phyloP scores from a whole-genome alignment of 2,888 invertebrate genomes.

The Protophormia terraenovae region DNA sequence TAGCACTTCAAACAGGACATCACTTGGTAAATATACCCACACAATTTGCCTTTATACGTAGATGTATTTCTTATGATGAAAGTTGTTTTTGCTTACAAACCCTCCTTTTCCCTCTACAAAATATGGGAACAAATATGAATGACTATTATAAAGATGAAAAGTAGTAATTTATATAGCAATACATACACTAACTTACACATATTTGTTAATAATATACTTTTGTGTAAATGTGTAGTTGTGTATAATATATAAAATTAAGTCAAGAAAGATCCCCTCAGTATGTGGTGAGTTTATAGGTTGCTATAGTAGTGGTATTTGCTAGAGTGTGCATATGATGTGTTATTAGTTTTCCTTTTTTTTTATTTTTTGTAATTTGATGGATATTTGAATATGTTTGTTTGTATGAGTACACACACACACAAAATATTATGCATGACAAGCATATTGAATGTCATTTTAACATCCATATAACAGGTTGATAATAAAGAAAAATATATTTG shows the following conservation, averaged over 20 bases:
- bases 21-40: not conserved
- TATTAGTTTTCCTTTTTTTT: conserved; percentile 64
- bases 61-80: no score
- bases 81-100: no score
- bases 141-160: conserved; percentile 56
- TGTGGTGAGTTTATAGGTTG: conserved; percentile 2
- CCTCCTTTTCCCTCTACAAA: not conserved
- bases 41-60: no score
- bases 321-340: conserved; percentile 43
- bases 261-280: conserved; percentile 51
- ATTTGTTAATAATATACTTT: no score
- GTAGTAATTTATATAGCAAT: conserved; percentile 45
- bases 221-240: not conserved
- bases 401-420: not conserved
- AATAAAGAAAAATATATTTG: conserved; percentile 23
- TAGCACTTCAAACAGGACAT: conserved; percentile 60
- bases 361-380: conserved; percentile 1
- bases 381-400: not conserved
- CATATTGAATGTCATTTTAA: conserved; percentile 55
- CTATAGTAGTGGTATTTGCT: not conserved
- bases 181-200: not conserved
- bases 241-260: conserved; percentile 54
- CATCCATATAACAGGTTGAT: conserved; percentile 20
- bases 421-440: conserved; percentile 63
- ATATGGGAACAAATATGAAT: conserved; percentile 48